Percentiles rank a stretch among this genome's conserved stretches.
Evolutionary conservation across 2,113 vertebrate genomes (phyloP).

Genomic region (Laticauda colubrina): DNA sequence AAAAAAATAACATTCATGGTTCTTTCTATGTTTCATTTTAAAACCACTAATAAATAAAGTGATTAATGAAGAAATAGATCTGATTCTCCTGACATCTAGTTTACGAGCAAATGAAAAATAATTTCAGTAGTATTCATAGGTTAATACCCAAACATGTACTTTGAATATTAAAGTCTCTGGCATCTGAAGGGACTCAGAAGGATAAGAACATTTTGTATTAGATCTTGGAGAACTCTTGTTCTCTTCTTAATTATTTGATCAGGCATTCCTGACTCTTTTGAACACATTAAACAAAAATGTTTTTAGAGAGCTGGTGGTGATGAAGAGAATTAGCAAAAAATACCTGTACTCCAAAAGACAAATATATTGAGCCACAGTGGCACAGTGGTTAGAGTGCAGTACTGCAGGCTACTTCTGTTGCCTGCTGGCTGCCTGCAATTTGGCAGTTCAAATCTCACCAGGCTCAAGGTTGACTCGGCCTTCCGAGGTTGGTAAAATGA

Average conservation of each 20-base stretch:
- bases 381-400: too few species aligned
- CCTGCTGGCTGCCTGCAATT: too few species aligned
- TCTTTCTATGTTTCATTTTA: not conserved
- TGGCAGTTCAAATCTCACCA: too few species aligned
- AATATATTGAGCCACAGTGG: too few species aligned
- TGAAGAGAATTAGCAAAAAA: not conserved
- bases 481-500: too few species aligned
- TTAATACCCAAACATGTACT: not conserved
- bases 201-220: not conserved
- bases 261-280: not conserved
- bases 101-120: constrained; percentile 10
- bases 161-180: not conserved
- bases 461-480: too few species aligned
- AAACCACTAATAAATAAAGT: not conserved
- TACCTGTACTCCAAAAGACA: not conserved
- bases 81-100: not conserved
- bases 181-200: not conserved
- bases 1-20: not conserved
- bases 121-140: not conserved
- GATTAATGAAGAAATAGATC: not conserved
- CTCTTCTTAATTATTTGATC: not conserved
- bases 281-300: not conserved
- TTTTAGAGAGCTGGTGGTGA: too few species aligned
- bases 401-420: too few species aligned
- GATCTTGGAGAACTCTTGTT: not conserved